Percentiles rank a stretch among this genome's conserved stretches.
phyloP scores from a whole-genome alignment of 2,888 invertebrate species.

The Ephialtes manifestator region DNA sequence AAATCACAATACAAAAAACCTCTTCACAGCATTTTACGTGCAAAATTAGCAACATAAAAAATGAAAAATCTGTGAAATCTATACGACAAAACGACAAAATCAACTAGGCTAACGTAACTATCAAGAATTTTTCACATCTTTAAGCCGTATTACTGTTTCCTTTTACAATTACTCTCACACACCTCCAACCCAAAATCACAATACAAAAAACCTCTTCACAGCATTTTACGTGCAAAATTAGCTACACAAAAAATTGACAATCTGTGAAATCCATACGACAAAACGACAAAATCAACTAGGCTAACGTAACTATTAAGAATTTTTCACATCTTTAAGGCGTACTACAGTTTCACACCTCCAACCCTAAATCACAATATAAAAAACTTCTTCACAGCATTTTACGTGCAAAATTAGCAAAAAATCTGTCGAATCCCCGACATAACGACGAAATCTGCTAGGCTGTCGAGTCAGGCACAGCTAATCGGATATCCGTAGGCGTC shows the following conservation, averaged over 20 bases:
- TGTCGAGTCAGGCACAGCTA: constrained; percentile 21
- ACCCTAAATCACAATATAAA: neutral
- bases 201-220: neutral
- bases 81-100: too few relatives aligned
- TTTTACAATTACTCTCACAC: neutral
- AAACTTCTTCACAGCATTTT: neutral
- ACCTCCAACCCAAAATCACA: neutral
- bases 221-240: neutral
- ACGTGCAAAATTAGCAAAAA: neutral
- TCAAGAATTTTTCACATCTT: too few relatives aligned
- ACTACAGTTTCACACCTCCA: neutral
- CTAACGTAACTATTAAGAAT: too few relatives aligned
- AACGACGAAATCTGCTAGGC: neutral
- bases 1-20: neutral
- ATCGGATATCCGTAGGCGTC: constrained; percentile 48
- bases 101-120: too few relatives aligned
- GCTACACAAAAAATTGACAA: too few relatives aligned
- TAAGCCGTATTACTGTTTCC: neutral
- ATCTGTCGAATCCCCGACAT: constrained; percentile 23
- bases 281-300: too few relatives aligned
- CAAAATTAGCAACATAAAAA: too few relatives aligned
- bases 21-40: neutral
- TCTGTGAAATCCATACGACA: too few relatives aligned
- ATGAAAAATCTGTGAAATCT: too few relatives aligned
- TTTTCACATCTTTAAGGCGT: too few relatives aligned